Evolutionary conservation across 2,888 invertebrate genomes (phyloP).

Genomic region (Xylophagus ater): DNA sequence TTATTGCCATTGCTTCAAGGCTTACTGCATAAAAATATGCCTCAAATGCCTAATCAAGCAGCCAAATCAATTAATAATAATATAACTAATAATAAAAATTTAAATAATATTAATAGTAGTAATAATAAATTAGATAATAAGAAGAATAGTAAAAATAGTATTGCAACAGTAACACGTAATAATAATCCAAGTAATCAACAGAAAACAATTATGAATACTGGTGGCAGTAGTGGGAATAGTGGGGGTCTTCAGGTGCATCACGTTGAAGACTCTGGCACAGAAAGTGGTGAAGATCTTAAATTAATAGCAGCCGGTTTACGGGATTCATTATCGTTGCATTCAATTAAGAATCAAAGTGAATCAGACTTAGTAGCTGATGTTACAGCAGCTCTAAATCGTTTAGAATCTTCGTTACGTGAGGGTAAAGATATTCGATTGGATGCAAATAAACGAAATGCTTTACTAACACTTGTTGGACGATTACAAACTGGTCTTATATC

Average conservation of each 20-base stretch:
- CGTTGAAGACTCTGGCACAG: slow-evolving; percentile 54
- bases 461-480: slow-evolving; percentile 57
- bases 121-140: slow-evolving; percentile 3
- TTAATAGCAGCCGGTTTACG: slow-evolving; percentile 42
- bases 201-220: slow-evolving; percentile 19
- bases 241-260: slow-evolving; percentile 25
- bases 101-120: slow-evolving; percentile 21
- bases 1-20: slow-evolving; percentile 58
- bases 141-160: slow-evolving; percentile 1
- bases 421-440: slow-evolving; percentile 42
- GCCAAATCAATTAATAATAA: slow-evolving; percentile 17
- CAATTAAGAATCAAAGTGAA: slow-evolving; percentile 36
- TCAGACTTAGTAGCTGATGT: slow-evolving; percentile 63
- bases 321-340: slow-evolving; percentile 43
- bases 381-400: slow-evolving; percentile 59
- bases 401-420: slow-evolving; percentile 60
- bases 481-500: slow-evolving; percentile 49
- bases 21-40: slow-evolving; percentile 42
- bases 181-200: slow-evolving; percentile 17
- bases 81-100: slow-evolving; percentile 12
- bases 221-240: slow-evolving; percentile 21
- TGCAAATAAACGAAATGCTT: slow-evolving; percentile 44
- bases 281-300: slow-evolving; percentile 58
- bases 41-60: slow-evolving; percentile 14
- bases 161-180: slow-evolving; percentile 22